Conservation (phyloP, 1,140 invertebrate genomes). For the Drosophila elegans region DNA sequence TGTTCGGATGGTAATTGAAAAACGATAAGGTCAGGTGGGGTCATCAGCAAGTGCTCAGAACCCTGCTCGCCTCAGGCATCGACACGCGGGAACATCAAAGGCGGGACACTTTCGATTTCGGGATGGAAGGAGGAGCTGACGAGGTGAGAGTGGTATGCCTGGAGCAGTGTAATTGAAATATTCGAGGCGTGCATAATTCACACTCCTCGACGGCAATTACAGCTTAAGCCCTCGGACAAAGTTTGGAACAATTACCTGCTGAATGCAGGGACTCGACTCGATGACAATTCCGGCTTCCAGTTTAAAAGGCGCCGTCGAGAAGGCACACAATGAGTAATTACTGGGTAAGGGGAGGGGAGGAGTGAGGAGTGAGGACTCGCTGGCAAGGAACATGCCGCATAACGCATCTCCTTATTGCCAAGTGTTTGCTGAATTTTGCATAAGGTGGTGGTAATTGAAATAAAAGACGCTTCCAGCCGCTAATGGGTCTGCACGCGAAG, state of each 20-base stretch:
- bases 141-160: slow-evolving; percentile 18
- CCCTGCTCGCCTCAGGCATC: no score
- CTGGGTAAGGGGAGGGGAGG: not conserved
- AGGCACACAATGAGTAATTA: slow-evolving; percentile 50
- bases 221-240: slow-evolving; percentile 30
- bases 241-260: slow-evolving; percentile 39
- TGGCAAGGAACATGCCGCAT: slow-evolving; percentile 37
- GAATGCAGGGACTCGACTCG: slow-evolving; percentile 22
- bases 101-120: slow-evolving; percentile 18
- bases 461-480: slow-evolving; percentile 64
- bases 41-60: not conserved
- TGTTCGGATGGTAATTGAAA: slow-evolving; percentile 64
- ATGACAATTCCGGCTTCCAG: slow-evolving; percentile 24
- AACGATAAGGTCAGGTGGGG: slow-evolving; percentile 67
- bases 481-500: slow-evolving; percentile 58
- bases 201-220: slow-evolving; percentile 36
- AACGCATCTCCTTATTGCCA: slow-evolving; percentile 39
- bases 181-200: slow-evolving; percentile 54
- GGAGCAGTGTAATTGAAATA: slow-evolving; percentile 49
- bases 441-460: slow-evolving; percentile 73
- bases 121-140: not conserved
- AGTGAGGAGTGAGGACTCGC: slow-evolving; percentile 11
- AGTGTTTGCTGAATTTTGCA: slow-evolving; percentile 61
- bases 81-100: slow-evolving; percentile 29
- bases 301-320: slow-evolving; percentile 38